Evolutionary conservation across 2,888 invertebrate species (phyloP).

Genomic region (Diadromus collaris): DNA sequence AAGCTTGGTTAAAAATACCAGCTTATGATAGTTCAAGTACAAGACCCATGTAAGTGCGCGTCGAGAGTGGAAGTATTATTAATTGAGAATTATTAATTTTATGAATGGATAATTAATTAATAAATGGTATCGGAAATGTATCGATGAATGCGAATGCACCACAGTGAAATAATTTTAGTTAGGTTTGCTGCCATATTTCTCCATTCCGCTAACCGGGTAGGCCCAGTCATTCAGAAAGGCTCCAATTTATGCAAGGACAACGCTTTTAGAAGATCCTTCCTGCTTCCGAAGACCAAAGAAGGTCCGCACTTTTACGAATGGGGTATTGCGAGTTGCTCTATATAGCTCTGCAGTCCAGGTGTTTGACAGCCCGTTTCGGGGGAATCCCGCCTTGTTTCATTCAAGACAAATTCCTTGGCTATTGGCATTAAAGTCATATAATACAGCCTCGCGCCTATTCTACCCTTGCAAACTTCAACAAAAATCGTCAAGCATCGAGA

Average conservation of each 20-base stretch:
- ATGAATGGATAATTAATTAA: not conserved
- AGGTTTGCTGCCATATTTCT: not conserved
- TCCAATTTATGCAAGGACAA: slow-evolving; percentile 33
- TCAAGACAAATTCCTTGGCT: slow-evolving; percentile 5
- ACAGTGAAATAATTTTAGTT: not conserved
- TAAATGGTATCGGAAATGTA: not conserved
- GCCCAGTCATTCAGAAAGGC: slow-evolving; percentile 30
- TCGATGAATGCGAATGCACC: not conserved
- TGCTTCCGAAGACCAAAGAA: not conserved
- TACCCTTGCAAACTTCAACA: not conserved
- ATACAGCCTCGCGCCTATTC: too few species aligned
- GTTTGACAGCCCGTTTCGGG: slow-evolving; percentile 9
- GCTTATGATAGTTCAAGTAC: not conserved
- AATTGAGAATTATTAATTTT: not conserved
- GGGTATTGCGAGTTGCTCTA: slow-evolving; percentile 34
- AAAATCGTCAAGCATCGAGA: not conserved
- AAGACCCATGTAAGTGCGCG: not conserved
- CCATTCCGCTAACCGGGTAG: not conserved
- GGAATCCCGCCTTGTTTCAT: slow-evolving; percentile 1
- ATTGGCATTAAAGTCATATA: not conserved
- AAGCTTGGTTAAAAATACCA: not conserved
- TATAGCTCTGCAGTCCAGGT: slow-evolving; percentile 22
- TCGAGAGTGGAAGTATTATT: not conserved
- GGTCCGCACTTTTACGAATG: slow-evolving; percentile 18
- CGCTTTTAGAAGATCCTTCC: not conserved